Base-by-base conservation (phyloP, 1,140 invertebrate species). In the Ectropis grisescens region DNA sequence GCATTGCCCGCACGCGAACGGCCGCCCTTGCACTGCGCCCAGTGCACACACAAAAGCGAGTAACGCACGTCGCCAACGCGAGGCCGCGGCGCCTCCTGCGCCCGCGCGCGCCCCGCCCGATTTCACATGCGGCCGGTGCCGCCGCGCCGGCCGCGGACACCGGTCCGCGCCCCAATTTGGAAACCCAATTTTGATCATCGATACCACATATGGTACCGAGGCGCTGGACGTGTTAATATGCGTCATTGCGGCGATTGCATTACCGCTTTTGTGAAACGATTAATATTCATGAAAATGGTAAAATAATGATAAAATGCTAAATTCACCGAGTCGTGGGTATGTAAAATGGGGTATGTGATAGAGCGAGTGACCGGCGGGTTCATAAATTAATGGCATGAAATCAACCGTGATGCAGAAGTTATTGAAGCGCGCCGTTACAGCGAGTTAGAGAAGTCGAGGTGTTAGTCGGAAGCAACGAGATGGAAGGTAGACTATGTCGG, bases 1-100 rank as follows among this genome's bases (percentile, higher is more conserved):
- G 64, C 86, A 87, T 34, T 82, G 84, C 82, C 91, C 78, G 87
- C 92, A 85, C 84, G 88, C 71, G 87, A 85, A 89, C 34, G 87
- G 88, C 47, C 80, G 65, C 61, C 72, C 80, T 68, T 75, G 82
- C 69, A 84, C 82, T 83, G 79, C 75, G 75, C 70, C 71, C 70
- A 71, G 76, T 72, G 72, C 80, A 78, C 74, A 74, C 72, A 82
- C 71, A 81, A 81, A 81, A 81, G 76, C 75, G 72, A 81, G 75
- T 81, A 81, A 78, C 72, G 75, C 75, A 81, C 68, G 58, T 78
- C 70, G 72, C 75, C 69, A 64, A 66, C 67, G 66, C 74, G 42
- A 26, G 45, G 43, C 42, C 13, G 25, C 14, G 16, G 34, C 29
- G 32, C 30, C 40, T 39, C 25, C 33, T 36, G 35, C 56, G 39